phyloP scores from a whole-genome alignment of 2,888 invertebrate genomes.

The Merodon equestris region DNA sequence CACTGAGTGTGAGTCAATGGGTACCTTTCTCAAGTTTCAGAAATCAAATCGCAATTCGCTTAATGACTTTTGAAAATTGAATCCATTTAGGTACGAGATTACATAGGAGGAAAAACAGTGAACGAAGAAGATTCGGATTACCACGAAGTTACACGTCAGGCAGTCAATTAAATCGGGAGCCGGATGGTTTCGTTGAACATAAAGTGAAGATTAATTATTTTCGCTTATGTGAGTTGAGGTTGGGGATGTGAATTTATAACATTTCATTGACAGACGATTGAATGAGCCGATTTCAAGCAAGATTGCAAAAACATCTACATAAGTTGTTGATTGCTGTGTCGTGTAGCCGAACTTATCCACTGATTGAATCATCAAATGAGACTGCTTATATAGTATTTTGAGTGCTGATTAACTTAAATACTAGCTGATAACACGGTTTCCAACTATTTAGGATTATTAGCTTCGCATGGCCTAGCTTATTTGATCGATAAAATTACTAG shows the following conservation, averaged over 20 bases:
- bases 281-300: no score
- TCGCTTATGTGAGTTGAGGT: conserved; percentile 15
- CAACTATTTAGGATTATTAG: no score
- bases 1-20: no score
- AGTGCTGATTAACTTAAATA: no score
- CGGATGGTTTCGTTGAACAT: conserved; percentile 2
- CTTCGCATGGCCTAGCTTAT: no score
- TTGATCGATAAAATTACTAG: no score
- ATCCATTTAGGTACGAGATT: conserved; percentile 64
- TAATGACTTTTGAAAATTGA: conserved; percentile 67
- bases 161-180: conserved; percentile 60
- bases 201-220: conserved; percentile 55
- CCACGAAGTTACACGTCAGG: conserved; percentile 19
- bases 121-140: conserved; percentile 3
- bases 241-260: conserved; percentile 18
- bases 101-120: conserved; percentile 23
- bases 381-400: no score
- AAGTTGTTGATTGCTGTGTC: no score
- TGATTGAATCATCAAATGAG: no score
- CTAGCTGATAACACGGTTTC: no score
- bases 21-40: conserved; percentile 48
- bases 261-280: conserved; percentile 22
- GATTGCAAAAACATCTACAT: no score
- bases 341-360: no score
- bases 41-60: conserved; percentile 67